Evolutionary conservation across 2,888 invertebrate genomes (phyloP).

Genomic region (Drosophila prostipennis): DNA sequence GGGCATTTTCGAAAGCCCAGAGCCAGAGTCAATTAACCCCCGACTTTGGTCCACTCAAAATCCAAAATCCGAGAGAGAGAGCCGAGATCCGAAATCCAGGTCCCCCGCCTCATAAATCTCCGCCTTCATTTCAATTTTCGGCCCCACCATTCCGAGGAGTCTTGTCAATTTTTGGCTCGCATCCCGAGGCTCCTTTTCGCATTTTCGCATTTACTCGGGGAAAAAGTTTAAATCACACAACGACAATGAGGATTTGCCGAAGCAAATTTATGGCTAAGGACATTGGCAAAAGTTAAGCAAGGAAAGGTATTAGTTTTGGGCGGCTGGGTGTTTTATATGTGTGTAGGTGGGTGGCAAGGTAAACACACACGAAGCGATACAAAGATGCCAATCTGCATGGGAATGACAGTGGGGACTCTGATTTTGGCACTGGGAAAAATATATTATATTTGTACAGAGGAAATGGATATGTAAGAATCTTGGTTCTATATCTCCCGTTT

Average conservation of each 20-base stretch:
- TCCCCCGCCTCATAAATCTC: slow-evolving; percentile 5
- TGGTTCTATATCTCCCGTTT: too few species aligned
- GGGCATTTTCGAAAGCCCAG: slow-evolving; percentile 20
- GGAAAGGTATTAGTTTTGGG: slow-evolving; percentile 44
- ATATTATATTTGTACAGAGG: too few species aligned
- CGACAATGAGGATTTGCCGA: slow-evolving; percentile 82
- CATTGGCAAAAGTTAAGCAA: slow-evolving; percentile 73
- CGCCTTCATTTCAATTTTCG: slow-evolving; percentile 73
- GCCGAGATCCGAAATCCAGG: not conserved
- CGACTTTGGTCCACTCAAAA: slow-evolving; percentile 9
- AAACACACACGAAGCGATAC: slow-evolving; percentile 39
- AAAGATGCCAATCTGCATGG: slow-evolving; percentile 83
- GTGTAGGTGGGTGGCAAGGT: slow-evolving; percentile 17
- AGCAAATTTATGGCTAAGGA: slow-evolving; percentile 81
- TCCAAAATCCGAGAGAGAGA: not conserved
- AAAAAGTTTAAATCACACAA: slow-evolving; percentile 83
- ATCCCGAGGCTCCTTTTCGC: slow-evolving; percentile 12
- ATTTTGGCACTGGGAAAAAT: slow-evolving; percentile 9
- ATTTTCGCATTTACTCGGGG: slow-evolving; percentile 2
- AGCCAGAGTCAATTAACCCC: slow-evolving; percentile 45
- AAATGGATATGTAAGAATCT: too few species aligned
- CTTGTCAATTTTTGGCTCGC: slow-evolving; percentile 41
- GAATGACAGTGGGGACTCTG: slow-evolving; percentile 43
- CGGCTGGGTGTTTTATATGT: slow-evolving; percentile 33
- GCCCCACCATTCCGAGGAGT: slow-evolving; percentile 40